A percentile compares a stretch with the other conserved stretches of the same genome.
Conservation (phyloP, 2,888 invertebrate species). For the Heliconius charithonia region DNA sequence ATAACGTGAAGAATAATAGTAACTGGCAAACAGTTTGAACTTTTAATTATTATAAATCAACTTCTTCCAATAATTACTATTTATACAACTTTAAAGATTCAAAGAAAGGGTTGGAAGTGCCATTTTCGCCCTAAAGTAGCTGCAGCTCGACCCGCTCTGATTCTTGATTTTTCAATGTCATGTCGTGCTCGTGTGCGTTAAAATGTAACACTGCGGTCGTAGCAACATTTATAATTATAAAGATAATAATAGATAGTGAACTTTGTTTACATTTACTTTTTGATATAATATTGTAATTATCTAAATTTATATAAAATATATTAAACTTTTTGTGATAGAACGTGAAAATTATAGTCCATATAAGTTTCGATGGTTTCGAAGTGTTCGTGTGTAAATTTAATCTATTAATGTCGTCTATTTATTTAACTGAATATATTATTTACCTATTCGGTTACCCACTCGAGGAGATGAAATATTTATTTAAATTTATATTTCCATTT, state of each 20-base stretch:
- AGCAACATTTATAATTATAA: conserved; percentile 44
- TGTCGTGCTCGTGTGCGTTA: conserved; percentile 16
- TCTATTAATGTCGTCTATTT: too few relatives aligned
- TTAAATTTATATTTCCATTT: too few relatives aligned
- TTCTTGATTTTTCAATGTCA: conserved; percentile 39
- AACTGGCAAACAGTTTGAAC: too few relatives aligned
- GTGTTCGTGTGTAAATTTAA: too few relatives aligned
- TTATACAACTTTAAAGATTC: background rate
- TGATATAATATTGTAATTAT: conserved; percentile 1
- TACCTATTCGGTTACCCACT: too few relatives aligned
- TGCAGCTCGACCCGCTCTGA: conserved; percentile 33
- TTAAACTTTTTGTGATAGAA: too few relatives aligned
- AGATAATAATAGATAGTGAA: conserved; percentile 34
- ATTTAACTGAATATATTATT: too few relatives aligned
- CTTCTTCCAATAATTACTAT: background rate
- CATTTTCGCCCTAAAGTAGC: background rate
- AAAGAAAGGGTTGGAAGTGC: background rate
- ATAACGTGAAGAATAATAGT: too few relatives aligned
- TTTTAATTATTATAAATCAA: background rate
- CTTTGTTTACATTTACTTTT: conserved; percentile 44
- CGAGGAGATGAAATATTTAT: too few relatives aligned
- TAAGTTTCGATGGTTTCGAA: too few relatives aligned
- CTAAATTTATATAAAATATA: too few relatives aligned
- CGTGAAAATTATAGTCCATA: too few relatives aligned
- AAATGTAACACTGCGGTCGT: conserved; percentile 34